Evolutionary conservation across 2,113 vertebrate genomes (phyloP).

Genomic region (Cryptomyrus ogoouensis): DNA sequence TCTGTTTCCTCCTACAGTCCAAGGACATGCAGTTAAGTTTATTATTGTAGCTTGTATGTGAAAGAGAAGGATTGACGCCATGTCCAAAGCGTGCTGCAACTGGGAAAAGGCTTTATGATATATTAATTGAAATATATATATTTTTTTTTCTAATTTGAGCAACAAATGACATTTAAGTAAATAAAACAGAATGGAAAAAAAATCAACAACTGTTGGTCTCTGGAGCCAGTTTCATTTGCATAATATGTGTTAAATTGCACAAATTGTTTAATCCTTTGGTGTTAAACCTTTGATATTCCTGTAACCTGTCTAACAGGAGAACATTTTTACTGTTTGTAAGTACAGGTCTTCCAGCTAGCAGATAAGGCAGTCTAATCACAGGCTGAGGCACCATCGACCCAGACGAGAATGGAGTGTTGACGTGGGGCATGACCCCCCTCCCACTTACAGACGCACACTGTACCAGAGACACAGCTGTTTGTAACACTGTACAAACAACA

Average conservation of each 20-base stretch:
- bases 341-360: neutral
- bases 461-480: neutral
- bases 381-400: neutral
- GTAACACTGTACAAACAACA: neutral
- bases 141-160: neutral
- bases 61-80: neutral
- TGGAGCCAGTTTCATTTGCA: neutral
- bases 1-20: neutral
- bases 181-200: neutral
- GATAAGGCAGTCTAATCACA: neutral
- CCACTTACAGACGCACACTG: neutral
- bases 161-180: neutral
- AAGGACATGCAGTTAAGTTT: neutral
- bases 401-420: neutral
- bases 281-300: neutral
- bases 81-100: neutral
- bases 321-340: neutral
- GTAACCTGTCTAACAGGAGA: neutral
- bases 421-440: neutral
- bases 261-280: neutral
- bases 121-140: neutral
- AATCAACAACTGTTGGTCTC: neutral
- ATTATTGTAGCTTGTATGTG: neutral
- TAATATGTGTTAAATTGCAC: neutral
- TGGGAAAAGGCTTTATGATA: neutral